phyloP scores from a whole-genome alignment of 1,140 invertebrate genomes.

The Megathymus violae region DNA sequence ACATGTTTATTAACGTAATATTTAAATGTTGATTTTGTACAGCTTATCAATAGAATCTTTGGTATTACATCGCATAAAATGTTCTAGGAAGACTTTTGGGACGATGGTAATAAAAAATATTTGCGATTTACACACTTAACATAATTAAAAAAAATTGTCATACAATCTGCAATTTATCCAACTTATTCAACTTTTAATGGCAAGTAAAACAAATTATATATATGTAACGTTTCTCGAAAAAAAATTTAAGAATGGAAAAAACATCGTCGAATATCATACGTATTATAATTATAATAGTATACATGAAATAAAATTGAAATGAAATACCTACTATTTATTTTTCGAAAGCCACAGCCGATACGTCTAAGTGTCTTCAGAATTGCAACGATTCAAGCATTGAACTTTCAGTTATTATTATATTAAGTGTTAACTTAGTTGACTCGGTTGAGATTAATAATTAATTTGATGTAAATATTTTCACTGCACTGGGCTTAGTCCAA shows the following conservation, averaged over 20 bases:
- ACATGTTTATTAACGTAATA: slow-evolving; percentile 14
- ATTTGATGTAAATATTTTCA: not conserved
- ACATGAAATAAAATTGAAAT: too few species aligned
- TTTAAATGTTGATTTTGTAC: slow-evolving; percentile 8
- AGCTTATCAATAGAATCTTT: slow-evolving; percentile 15
- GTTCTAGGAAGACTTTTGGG: slow-evolving; percentile 18
- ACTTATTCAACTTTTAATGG: too few species aligned
- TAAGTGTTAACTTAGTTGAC: not conserved
- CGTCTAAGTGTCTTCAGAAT: too few species aligned
- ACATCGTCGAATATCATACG: too few species aligned
- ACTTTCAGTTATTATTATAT: too few species aligned
- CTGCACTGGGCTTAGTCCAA: not conserved
- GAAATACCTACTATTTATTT: too few species aligned
- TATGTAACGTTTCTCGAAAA: too few species aligned
- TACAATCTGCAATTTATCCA: not conserved
- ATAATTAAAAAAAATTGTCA: slow-evolving; percentile 1
- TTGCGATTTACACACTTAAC: not conserved
- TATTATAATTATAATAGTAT: too few species aligned
- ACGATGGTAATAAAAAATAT: slow-evolving; percentile 18
- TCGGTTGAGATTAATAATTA: not conserved
- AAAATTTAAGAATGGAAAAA: too few species aligned
- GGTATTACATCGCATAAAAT: slow-evolving; percentile 17
- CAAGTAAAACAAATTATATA: too few species aligned
- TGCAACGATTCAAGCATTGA: too few species aligned
- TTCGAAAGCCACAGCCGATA: too few species aligned